These are phyloP conservation scores for Lethrus apterus DNA, from an alignment of 1,140 invertebrate species.

Conservation along the genomic window DNA sequence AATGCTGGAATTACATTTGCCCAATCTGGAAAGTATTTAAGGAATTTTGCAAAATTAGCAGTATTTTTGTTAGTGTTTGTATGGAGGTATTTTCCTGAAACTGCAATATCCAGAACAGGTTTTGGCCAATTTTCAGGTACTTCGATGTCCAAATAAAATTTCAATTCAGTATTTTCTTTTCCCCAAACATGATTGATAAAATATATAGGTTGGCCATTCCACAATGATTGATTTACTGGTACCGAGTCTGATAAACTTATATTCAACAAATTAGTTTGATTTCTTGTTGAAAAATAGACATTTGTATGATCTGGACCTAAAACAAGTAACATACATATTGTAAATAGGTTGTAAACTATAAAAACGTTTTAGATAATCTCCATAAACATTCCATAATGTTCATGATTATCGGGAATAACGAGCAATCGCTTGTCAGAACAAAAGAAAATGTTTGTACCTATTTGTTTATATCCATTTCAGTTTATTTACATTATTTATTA, in stretches of 20 bases:
- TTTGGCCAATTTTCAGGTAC: constrained; percentile 19
- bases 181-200: constrained; percentile 30
- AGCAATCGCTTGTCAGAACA: too few species aligned
- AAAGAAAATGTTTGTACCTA: too few species aligned
- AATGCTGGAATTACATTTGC: constrained; percentile 32
- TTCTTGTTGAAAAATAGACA: constrained; percentile 32
- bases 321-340: background rate
- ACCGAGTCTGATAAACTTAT: constrained; percentile 30
- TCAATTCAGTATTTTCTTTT: constrained; percentile 22
- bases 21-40: constrained; percentile 37
- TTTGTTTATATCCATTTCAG: too few species aligned
- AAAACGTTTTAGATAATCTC: constrained; percentile 1
- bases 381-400: too few species aligned
- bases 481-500: too few species aligned
- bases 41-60: constrained; percentile 29
- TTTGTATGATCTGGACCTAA: constrained; percentile 31
- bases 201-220: constrained; percentile 30
- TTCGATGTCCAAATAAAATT: constrained; percentile 31
- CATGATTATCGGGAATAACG: too few species aligned
- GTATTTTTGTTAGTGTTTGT: constrained; percentile 27
- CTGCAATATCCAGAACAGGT: constrained; percentile 28
- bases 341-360: too few species aligned
- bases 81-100: constrained; percentile 31
- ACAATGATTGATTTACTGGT: constrained; percentile 13
- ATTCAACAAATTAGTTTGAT: constrained; percentile 23